Percentiles rank a stretch among this genome's conserved stretches.
These are phyloP conservation scores for Loris lydekkerianus DNA, from an alignment of 2,797 vertebrate genomes.

Conservation along the genomic window DNA sequence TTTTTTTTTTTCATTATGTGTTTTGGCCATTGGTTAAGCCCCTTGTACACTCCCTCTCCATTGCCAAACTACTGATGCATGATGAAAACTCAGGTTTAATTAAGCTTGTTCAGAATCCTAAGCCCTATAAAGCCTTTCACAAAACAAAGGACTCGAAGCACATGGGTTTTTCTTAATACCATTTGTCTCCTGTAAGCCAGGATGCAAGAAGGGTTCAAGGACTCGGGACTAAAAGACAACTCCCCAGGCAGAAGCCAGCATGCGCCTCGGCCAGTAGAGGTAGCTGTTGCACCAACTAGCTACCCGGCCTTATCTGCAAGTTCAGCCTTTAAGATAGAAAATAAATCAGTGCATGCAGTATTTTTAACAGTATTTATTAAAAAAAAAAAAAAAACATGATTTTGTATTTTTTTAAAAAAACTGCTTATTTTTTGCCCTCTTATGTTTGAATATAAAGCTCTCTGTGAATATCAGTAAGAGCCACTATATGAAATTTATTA, in stretches of 20 bases:
- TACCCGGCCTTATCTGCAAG: slow-evolving; percentile 58
- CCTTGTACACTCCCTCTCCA: slow-evolving; percentile 1
- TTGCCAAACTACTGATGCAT: slow-evolving; percentile 37
- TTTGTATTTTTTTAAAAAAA: slow-evolving; percentile 80
- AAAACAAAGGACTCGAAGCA: slow-evolving; percentile 28
- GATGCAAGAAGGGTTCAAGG: not conserved
- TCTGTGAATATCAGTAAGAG: slow-evolving; percentile 79
- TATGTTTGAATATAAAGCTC: slow-evolving; percentile 73
- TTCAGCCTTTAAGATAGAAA: slow-evolving; percentile 64
- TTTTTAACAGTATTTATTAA: slow-evolving; percentile 78
- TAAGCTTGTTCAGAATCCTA: slow-evolving; percentile 64
- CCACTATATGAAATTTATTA: slow-evolving; percentile 82
- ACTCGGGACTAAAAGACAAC: not conserved
- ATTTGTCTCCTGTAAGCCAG: not conserved
- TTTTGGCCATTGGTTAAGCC: not conserved
- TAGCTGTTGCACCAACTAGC: slow-evolving; percentile 83
- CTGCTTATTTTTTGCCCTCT: slow-evolving; percentile 79
- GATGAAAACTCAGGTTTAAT: slow-evolving; percentile 65
- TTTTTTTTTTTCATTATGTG: not conserved
- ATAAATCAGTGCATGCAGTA: slow-evolving; percentile 73
- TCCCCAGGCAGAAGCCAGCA: not conserved
- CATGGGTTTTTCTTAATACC: slow-evolving; percentile 48
- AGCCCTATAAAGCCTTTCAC: slow-evolving; percentile 56
- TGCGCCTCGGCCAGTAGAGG: slow-evolving; percentile 78
- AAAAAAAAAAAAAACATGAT: slow-evolving; percentile 49